Base-by-base conservation (phyloP, 2,113 vertebrate genomes). In the Thamnaconus septentrionalis region DNA sequence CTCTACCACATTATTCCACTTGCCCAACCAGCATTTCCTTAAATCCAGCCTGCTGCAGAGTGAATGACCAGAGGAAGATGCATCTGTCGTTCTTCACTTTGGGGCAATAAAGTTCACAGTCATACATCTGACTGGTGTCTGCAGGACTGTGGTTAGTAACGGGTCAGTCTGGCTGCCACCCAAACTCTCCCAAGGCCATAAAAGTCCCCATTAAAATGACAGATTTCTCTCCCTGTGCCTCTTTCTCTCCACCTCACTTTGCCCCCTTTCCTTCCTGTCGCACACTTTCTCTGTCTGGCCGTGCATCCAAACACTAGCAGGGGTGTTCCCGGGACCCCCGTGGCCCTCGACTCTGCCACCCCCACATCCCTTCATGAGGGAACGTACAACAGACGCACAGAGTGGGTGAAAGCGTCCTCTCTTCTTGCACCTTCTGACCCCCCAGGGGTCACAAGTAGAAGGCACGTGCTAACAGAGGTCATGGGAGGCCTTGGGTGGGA, bases 151-250 rank as follows among this genome's bases (percentile, higher is more conserved):
- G 64, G 63, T 64, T 59, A 42, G 64, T 60, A 43, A 71, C 6
- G 71, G 54, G 75, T 31, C 71, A 41, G 65, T 77, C 71, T 79
- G 75, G 62, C 70, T 64, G 47, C 71, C 71, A 67, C 86, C 66
- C 18, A 69, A 60, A 10, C 55, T 80, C 82, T 79, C 72, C 53
- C 71, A n/a, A 31, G 53, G 53, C 76, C 49, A 3, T 89, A 86
- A 88, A 88, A 87, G 69, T 75, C 79, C 64, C 84, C 78, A 85
- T 90, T 89, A 89, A 86, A 80, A 81, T 89, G 82, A 90, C 61
- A 54, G 75, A 88, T 84, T 57, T 62, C 49, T 56, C 65, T 31
- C 56, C 66, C 54, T 10, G 45, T 44, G 41, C 53, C 54, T 59
- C 51, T 57, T 8, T 55, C 59, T 18, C 48, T 60, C 51, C 57